Base-by-base conservation (phyloP, 2,888 invertebrate species). In the Heliconius charithonia region DNA sequence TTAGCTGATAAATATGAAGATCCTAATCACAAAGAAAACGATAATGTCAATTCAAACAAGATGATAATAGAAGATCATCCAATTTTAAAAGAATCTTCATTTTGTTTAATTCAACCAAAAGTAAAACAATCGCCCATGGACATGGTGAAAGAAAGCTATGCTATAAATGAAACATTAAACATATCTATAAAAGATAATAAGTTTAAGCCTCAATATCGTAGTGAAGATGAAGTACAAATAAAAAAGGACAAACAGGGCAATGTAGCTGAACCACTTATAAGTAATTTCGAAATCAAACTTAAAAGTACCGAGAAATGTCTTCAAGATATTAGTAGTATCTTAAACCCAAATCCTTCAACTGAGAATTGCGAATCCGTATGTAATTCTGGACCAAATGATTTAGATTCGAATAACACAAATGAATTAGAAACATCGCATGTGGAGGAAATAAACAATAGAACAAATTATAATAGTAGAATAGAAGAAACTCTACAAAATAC, bases 1-100 rank as follows among this genome's bases (percentile, higher is more conserved):
- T 84, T 95, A 85, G 94, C 94, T 25, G 92, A 94, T 81, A 85
- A 84, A 67, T 89, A 89, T 78, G 93, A 94, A 4, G 86, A 90
- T 63, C 86, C 87, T 9, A 76, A 77, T 27, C 83, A 85, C 62
- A 81, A 81, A 79, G 76, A 79, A 67, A 83, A 84, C n/a, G 45
- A 80, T 37, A 56, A 75, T 19, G 70, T 79, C 6, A 81, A 83
- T 63, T 62, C 75, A 29, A 63, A 72, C 16, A 81, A 78, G 65
- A 71, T 85, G 70, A 83, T 84, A 76, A 84, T 89, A 73, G 82
- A 81, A 62, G 83, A 85, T 45, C 85, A 91, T 80, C 87, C 89
- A 1, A 82, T 91, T 74, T 85, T 94, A 75, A 91, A 89, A 83
- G 89, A 91, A 76, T 92, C 93, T 12, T 94, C 93, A 6, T 85